Percentiles rank a stretch among this genome's conserved stretches.
Evolutionary conservation across 2,797 vertebrate genomes (phyloP).

Genomic region (Xenentodon cancila): DNA sequence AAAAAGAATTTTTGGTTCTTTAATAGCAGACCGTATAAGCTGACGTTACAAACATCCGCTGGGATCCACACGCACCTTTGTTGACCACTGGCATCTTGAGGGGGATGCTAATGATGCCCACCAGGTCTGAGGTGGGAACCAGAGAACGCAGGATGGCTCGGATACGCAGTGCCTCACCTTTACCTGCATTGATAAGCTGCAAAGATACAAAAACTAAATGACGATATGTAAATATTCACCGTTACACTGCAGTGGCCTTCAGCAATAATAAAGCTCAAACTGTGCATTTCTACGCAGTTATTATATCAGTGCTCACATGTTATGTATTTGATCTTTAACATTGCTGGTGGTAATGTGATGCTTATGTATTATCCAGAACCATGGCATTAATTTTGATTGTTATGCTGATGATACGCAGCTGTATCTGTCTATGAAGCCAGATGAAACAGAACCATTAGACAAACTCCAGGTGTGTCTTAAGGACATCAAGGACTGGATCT

Average conservation of each 20-base stretch:
- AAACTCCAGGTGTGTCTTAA: too few species aligned
- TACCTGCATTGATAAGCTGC: constrained; percentile 96
- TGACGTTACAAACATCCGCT: not conserved
- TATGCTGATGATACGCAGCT: too few species aligned
- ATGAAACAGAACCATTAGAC: too few species aligned
- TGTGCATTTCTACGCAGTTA: too few species aligned
- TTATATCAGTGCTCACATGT: too few species aligned
- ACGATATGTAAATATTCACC: not conserved
- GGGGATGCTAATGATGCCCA: constrained; percentile 97
- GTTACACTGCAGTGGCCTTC: not conserved
- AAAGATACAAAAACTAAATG: constrained; percentile 17
- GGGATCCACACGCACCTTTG: constrained; percentile 85
- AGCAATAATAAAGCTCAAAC: not conserved
- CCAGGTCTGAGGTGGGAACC: constrained; percentile 94
- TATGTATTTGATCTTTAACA: too few species aligned
- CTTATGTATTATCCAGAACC: too few species aligned
- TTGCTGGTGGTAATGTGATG: too few species aligned
- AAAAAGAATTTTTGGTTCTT: not conserved
- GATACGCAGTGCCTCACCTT: constrained; percentile 97
- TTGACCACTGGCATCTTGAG: constrained; percentile 91
- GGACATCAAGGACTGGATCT: too few species aligned
- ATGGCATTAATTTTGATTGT: too few species aligned
- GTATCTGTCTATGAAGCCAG: too few species aligned
- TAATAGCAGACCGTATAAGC: not conserved
- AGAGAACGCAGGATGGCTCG: constrained; percentile 96